phyloP scores from a whole-genome alignment of 2,113 vertebrate species.

The Centropristis striata region DNA sequence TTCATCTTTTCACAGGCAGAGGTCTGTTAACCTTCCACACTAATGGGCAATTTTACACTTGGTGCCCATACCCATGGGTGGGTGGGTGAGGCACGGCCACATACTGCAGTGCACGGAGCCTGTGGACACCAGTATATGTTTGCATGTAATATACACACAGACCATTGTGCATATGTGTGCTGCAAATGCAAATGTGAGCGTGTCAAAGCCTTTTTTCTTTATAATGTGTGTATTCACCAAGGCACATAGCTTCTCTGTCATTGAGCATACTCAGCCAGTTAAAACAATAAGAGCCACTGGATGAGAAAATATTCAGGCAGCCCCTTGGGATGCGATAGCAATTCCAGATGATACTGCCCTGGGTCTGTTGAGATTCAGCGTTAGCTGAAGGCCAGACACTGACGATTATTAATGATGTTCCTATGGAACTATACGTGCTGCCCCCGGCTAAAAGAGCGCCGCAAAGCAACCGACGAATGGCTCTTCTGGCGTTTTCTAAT shows the following conservation, averaged over 20 bases:
- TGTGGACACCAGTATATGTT: conserved; percentile 59
- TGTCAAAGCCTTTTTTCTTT: conserved; percentile 62
- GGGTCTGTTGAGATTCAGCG: conserved; percentile 68
- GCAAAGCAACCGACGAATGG: conserved; percentile 53
- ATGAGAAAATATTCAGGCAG: conserved; percentile 72
- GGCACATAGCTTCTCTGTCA: conserved; percentile 83
- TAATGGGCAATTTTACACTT: conserved; percentile 70
- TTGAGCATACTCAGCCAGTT: conserved; percentile 77
- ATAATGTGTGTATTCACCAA: conserved; percentile 80
- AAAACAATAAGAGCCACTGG: conserved; percentile 78
- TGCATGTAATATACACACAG: conserved; percentile 41
- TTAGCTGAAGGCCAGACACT: conserved; percentile 73
- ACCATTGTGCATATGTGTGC: conserved; percentile 28
- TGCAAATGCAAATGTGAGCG: conserved; percentile 41
- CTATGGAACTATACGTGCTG: conserved; percentile 74
- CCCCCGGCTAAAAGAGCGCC: conserved; percentile 57
- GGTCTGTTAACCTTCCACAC: conserved; percentile 61
- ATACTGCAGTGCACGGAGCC: conserved; percentile 30
- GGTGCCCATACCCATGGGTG: conserved; percentile 22
- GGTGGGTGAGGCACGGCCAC: conserved; percentile 26
- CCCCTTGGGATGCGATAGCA: conserved; percentile 65
- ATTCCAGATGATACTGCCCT: conserved; percentile 72
- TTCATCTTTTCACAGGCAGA: conserved; percentile 61
- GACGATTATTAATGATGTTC: conserved; percentile 79
- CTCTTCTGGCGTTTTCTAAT: conserved; percentile 37